Base-by-base conservation (phyloP, 2,888 invertebrate genomes). In the Meteorus colon region DNA sequence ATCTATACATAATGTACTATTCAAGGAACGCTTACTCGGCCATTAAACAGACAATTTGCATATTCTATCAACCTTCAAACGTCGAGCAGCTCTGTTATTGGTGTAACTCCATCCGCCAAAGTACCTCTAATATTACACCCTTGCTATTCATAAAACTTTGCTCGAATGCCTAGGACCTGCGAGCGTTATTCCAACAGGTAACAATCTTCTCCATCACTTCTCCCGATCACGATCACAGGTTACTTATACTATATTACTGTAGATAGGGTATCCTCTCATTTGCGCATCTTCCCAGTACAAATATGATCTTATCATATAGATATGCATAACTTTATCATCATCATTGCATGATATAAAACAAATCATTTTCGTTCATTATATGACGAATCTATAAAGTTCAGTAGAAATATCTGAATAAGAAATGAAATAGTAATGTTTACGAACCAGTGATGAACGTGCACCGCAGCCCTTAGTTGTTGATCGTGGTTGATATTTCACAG, bases 21-120 rank as follows among this genome's bases (percentile, higher is more conserved):
- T 65, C 77, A 74, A 76, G 75, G 80, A 76, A 80, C 81, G 80
- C 79, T 83, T 81, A 81, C 77, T 76, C 78, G 73, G 77, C 80
- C 81, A 81, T 84, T 84, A 83, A 79, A 82, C 81, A 81, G 77
- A 75, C 80, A 80, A 85, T 84, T 86, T 84, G 79, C 84, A 82
- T 85, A 82, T 83, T 80, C 81, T 81, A 85, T 83, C 80, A 79
- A 73, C 77, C 77, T 80, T 77, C 74, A 75, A 76, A 81, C 77
- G 72, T 45, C 76, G 45, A 69, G 77, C 79, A 79, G 80, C 83
- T 84, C 82, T 83, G 80, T 82, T 83, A 84, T 83, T 81, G 79
- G 80, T 83, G 81, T 84, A 86, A 84, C 81, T 86, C 83, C 77
- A 78, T 77, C 80, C 81, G 80, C 82, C 81, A 81, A 86, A 85